Base-by-base conservation (phyloP, 2,113 vertebrate genomes). In the Rhinolophus ferrumequinum region DNA sequence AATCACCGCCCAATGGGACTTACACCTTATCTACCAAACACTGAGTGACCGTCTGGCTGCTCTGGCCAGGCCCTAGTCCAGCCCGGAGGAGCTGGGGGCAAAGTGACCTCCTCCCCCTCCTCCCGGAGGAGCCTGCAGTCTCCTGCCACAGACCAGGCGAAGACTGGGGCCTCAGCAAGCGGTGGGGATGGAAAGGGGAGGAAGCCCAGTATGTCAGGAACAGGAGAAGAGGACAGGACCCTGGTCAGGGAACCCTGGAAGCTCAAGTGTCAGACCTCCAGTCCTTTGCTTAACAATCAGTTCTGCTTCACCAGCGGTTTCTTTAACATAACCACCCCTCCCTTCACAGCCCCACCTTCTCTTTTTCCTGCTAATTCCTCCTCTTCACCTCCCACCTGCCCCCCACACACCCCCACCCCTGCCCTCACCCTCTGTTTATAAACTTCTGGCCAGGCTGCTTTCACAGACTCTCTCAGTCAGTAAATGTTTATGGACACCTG, bases 111-210 rank as follows among this genome's bases (percentile, higher is more conserved):
- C 44, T 21, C 72, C 22, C 41, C 24, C 58, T 60, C 16, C 1
- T 28, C 62, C 30, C 22, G 8, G 33, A n/a, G 22, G 41, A 62
- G n/a, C n/a, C 30, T 33, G 15, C 44, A 72, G 52, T 30, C 28
- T 69, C 50, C 10, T 0, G 2, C 5, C 18, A 4, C 1, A 41
- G n/a, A 64, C 14, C 60, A 35, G 38, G 62, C 28, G 50, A 62
- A 52, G 38, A 52, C 4, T 9, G 15, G 2, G 33, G 18, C 54
- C 9, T 6, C 14, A 26, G 41, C 21, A 18, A 80, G 67, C 12
- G 1, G 19, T 0, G 2, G 50, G 28, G n/a, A 24, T 3, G 4
- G 35, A 66, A 18, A 38, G 6, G 1, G 10, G 18, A 33, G 56
- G 33, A 2, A 50, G 8, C 22, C 28, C 2, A 76, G 52, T 1